Evolutionary conservation across 2,797 vertebrate species (phyloP), one percentile per base, ranked within the genome.

Genomic region (Capromys pilorides): DNA sequence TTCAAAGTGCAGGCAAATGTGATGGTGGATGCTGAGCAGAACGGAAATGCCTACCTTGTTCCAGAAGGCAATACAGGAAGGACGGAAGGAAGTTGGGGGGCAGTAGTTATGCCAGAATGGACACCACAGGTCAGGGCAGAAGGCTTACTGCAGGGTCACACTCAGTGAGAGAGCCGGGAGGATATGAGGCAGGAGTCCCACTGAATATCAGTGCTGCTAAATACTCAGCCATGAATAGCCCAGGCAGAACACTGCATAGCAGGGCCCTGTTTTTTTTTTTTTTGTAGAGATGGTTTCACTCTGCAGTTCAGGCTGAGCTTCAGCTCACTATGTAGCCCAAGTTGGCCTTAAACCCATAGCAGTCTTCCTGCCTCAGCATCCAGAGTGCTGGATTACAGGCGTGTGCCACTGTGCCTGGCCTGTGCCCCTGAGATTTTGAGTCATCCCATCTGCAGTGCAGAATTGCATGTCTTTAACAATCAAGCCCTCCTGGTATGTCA

Each of bases 391-490:
- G 24, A 26, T 45, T 45, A 41, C 24, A 75, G 9, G 39, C 1
- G 10, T 41, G 71, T 5, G 24, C 39, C 24, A 73, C 39, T 10
- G 13, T 5, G 24, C 71, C 71, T 45, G 39, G 24, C 4, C 11
- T 24, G 24, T 71, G 14, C 18, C 77, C 80, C 49, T 78, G 66
- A 33, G 79, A 94, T 80, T 95, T 83, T 83, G 69, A 91, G 84
- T 31, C 51, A 45, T 71, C 51, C 19, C 16, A 75, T 80, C 80
- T 51, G 18, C 7, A 79, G 18, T 45, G 91, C 41, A 81, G 33
- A 84, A 86, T 89, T 94, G 77, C 45, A 62, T 77, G 54, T 41
- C 51, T 91, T 94, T 36, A 51, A 57, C 88, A 88, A 91, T 81
- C 3, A 57, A 28, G 22, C 6, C 57, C 66, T 45, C n/a, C n/a